Evolutionary conservation across 1,140 invertebrate species (phyloP).

Genomic region (Steinernema feltiae): DNA sequence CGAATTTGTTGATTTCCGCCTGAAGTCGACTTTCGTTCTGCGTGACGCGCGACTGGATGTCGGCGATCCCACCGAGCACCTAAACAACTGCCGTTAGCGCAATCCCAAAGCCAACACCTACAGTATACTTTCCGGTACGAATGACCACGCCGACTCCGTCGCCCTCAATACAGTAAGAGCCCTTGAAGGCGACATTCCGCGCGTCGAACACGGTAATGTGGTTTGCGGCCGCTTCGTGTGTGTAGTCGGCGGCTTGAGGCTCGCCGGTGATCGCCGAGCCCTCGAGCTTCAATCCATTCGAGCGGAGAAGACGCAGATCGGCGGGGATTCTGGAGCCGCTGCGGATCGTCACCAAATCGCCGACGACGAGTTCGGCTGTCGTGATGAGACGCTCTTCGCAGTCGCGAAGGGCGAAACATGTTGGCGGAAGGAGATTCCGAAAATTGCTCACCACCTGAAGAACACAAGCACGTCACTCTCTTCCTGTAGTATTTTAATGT

Average conservation of each 20-base stretch:
- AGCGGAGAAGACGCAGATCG: slow-evolving; percentile 49
- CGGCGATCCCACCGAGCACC: slow-evolving; percentile 51
- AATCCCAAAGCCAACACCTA: too few relatives aligned
- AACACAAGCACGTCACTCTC: slow-evolving; percentile 20
- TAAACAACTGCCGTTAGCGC: slow-evolving; percentile 24
- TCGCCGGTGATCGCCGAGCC: slow-evolving; percentile 72
- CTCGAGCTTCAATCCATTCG: slow-evolving; percentile 65
- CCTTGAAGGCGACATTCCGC: slow-evolving; percentile 53
- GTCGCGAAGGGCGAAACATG: slow-evolving; percentile 65
- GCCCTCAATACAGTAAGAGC: slow-evolving; percentile 55
- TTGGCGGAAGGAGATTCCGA: slow-evolving; percentile 64
- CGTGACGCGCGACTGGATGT: slow-evolving; percentile 44
- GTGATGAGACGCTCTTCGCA: slow-evolving; percentile 47
- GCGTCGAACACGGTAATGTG: slow-evolving; percentile 51
- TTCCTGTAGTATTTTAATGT: neutral
- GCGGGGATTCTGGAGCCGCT: slow-evolving; percentile 49
- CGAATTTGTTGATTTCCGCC: slow-evolving; percentile 52
- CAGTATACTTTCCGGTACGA: slow-evolving; percentile 53
- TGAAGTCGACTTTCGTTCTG: slow-evolving; percentile 44
- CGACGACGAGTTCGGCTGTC: slow-evolving; percentile 51
- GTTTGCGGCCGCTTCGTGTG: slow-evolving; percentile 39
- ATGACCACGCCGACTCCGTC: slow-evolving; percentile 55
- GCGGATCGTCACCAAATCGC: slow-evolving; percentile 45
- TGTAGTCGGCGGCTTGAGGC: slow-evolving; percentile 63
- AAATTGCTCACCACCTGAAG: slow-evolving; percentile 50